A percentile compares a stretch with the other conserved stretches of the same genome.
Conservation (phyloP, 2,888 invertebrate genomes). For the Kuschelorhynchus macadamiae region DNA sequence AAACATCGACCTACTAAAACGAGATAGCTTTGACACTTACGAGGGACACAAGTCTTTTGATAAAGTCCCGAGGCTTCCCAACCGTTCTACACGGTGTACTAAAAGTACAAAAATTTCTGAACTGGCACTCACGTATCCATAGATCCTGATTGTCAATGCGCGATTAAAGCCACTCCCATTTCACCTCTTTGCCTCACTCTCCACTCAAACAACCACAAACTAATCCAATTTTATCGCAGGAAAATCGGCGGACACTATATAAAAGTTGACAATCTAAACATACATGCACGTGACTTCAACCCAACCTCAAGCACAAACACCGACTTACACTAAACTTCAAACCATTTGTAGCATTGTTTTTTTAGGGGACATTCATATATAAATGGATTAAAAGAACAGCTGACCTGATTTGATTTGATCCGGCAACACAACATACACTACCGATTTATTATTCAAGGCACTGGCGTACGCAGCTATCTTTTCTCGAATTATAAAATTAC, state of each 20-base stretch:
- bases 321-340: slow-evolving; percentile 9
- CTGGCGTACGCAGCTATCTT: too few relatives aligned
- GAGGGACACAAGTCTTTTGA: slow-evolving; percentile 24
- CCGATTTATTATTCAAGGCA: too few relatives aligned
- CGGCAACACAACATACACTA: too few relatives aligned
- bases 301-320: slow-evolving; percentile 13
- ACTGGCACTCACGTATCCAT: slow-evolving; percentile 45
- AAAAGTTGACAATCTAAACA: slow-evolving; percentile 43
- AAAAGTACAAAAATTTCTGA: slow-evolving; percentile 41
- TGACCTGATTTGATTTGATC: not conserved
- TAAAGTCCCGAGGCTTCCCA: slow-evolving; percentile 34
- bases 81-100: slow-evolving; percentile 44
- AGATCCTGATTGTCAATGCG: slow-evolving; percentile 50
- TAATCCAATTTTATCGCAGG: slow-evolving; percentile 18
- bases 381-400: slow-evolving; percentile 18
- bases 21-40: slow-evolving; percentile 40
- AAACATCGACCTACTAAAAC: slow-evolving; percentile 16
- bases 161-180: slow-evolving; percentile 62
- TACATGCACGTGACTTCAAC: slow-evolving; percentile 45
- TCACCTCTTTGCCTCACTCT: slow-evolving; percentile 41
- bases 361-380: slow-evolving; percentile 16
- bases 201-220: slow-evolving; percentile 2
- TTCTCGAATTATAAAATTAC: too few relatives aligned
- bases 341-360: slow-evolving; percentile 13
- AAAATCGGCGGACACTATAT: slow-evolving; percentile 38